Evolutionary conservation across 1,140 invertebrate species (phyloP).

Genomic region (Drosophila punjabiensis): DNA sequence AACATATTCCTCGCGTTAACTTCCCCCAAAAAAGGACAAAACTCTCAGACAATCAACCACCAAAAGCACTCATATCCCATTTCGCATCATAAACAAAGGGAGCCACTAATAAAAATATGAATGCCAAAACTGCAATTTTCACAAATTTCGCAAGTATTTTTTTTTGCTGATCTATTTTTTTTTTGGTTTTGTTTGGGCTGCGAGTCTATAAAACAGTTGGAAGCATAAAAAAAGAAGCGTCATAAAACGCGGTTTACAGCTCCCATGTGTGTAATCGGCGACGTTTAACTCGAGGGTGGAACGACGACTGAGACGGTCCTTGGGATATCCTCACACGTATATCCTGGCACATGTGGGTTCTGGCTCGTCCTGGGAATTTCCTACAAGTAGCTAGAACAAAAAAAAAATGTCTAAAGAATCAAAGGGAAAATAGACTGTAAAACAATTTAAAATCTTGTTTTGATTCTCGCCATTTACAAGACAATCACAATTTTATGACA

Average conservation of each 20-base stretch:
- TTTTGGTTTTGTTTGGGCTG: neutral
- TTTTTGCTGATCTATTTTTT: slow-evolving; percentile 43
- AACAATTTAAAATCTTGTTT: slow-evolving; percentile 50
- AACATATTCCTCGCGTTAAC: neutral
- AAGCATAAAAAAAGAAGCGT: slow-evolving; percentile 23
- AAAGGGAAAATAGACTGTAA: slow-evolving; percentile 31
- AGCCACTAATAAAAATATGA: slow-evolving; percentile 26
- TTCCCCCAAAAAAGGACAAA: neutral
- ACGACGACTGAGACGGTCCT: slow-evolving; percentile 2
- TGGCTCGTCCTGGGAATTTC: slow-evolving; percentile 46
- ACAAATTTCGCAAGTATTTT: slow-evolving; percentile 30
- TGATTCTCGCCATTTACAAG: slow-evolving; percentile 28
- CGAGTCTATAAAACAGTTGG: slow-evolving; percentile 29
- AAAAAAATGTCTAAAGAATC: neutral
- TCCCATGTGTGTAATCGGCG: slow-evolving; percentile 80
- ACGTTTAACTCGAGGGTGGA: slow-evolving; percentile 59
- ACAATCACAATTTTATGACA: slow-evolving; percentile 4
- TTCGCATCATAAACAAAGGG: slow-evolving; percentile 18
- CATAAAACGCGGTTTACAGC: slow-evolving; percentile 81
- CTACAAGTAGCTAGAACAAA: neutral
- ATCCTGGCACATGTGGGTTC: slow-evolving; percentile 8
- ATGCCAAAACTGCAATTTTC: slow-evolving; percentile 41
- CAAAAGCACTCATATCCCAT: slow-evolving; percentile 11
- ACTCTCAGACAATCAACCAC: slow-evolving; percentile 7
- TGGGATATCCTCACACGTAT: neutral